Evolutionary conservation across 35 echinoderm and acorn worm genomes (phyloP), one percentile per base, ranked within the genome.

Genomic region (Nesometra sesokonis): DNA sequence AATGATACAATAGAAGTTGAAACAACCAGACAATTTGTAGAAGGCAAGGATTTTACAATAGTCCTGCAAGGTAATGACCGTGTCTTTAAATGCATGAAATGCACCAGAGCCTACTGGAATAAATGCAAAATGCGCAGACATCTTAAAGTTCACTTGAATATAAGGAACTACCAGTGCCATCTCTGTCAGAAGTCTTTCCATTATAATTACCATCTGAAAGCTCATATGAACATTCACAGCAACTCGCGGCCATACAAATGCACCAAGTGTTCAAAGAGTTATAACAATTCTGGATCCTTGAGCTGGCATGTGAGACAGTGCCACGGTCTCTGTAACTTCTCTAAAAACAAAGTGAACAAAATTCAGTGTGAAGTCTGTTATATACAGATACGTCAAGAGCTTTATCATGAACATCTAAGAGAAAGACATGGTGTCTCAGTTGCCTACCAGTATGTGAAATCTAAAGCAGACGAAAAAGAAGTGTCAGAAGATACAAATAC

Each of bases 171-270:
- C 27, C 34, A 83, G 27, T 83, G 81, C 30, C 34, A 35, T 17
- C n/a, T 83, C 13, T 83, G 81, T 39, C n/a, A 38, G 7, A 83
- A 83, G 81, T 37, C 81, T 37, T 83, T 83, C 30, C 81, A 83
- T 83, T 38, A 37, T 30, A 37, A 35, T 23, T 83, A 83, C 81
- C 81, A 83, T 83, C 23, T 83, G 23, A 83, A 83, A 83, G 81
- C 34, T 37, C 81, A 83, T 39, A 83, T 83, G 81, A 83, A 83
- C 81, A 83, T 37, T 7, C 81, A 83, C n/a, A 37, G 38, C 27
- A 38, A 83, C 35, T 39, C 37, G 5, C 32, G 81, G 15, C 81
- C 81, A 35, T 83, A 83, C 35, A 83, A 83, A 31, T 83, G 81
- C 35, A 35, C 9, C 37, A 35, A 37, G 34, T 83, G 81, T 83